Conservation (phyloP, 2,113 vertebrate genomes). For the Genyomyrus donnyi region DNA sequence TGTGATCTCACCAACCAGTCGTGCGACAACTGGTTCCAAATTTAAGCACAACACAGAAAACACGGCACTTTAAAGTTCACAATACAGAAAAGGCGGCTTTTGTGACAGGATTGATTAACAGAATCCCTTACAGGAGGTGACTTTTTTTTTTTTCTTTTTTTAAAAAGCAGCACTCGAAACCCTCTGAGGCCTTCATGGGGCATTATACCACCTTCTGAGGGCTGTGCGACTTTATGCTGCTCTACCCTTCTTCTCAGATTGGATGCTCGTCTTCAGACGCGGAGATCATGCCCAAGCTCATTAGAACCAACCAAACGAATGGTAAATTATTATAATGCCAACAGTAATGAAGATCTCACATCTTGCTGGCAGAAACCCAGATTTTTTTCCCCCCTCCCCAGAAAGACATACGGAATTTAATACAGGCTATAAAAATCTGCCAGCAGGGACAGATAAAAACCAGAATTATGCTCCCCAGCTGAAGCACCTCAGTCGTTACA, state of each 20-base stretch:
- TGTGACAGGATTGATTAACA: not conserved
- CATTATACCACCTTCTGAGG: not conserved
- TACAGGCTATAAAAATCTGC: slow-evolving; percentile 15
- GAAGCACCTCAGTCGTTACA: not conserved
- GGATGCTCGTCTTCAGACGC: not conserved
- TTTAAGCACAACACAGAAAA: not conserved
- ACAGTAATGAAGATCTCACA: slow-evolving; percentile 4
- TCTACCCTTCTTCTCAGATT: not conserved
- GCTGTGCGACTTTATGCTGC: not conserved
- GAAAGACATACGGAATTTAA: slow-evolving; percentile 13
- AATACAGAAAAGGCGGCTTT: not conserved
- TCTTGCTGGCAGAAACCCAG: not conserved
- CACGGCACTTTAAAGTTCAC: not conserved
- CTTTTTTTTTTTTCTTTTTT: not conserved
- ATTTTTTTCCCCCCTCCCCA: not conserved
- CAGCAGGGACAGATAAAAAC: not conserved
- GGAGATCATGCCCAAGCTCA: not conserved
- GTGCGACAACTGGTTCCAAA: not conserved
- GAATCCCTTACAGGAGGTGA: not conserved
- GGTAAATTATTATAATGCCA: slow-evolving; percentile 16
- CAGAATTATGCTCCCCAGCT: not conserved
- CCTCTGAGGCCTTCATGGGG: not conserved
- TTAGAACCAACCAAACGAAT: not conserved
- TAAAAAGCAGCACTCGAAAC: not conserved
- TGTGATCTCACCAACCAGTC: not conserved